Conservation (phyloP, 2,797 vertebrate species). For the Heliangelus exortis region DNA sequence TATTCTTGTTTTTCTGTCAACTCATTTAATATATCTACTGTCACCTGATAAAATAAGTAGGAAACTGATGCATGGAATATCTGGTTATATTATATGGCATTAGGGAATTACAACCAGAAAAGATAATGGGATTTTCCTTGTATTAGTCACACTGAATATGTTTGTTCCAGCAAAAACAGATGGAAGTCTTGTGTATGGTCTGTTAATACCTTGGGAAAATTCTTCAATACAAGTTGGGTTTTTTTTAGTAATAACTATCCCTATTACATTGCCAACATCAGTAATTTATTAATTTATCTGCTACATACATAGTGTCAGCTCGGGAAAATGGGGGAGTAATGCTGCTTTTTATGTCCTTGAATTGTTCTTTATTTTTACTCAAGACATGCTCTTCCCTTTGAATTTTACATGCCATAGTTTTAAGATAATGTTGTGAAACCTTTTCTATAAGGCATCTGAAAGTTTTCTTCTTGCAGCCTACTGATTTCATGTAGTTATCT, state of each 20-base stretch:
- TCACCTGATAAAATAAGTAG: slow-evolving; percentile 36
- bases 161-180: slow-evolving; percentile 70
- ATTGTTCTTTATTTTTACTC: neutral
- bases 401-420: neutral
- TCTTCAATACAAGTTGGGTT: slow-evolving; percentile 34
- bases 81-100: neutral
- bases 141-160: slow-evolving; percentile 57
- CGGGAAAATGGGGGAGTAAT: neutral
- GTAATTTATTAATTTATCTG: slow-evolving; percentile 47
- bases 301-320: neutral
- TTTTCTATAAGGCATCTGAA: neutral
- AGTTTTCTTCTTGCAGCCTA: neutral
- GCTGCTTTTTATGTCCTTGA: neutral
- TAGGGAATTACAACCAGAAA: slow-evolving; percentile 40
- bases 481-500: neutral
- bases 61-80: slow-evolving; percentile 43
- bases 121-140: slow-evolving; percentile 66
- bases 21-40: slow-evolving; percentile 10
- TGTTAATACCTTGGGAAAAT: slow-evolving; percentile 60
- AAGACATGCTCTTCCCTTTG: neutral
- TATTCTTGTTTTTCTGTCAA: neutral
- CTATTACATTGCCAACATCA: slow-evolving; percentile 22
- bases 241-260: slow-evolving; percentile 20
- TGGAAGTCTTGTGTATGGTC: slow-evolving; percentile 56
- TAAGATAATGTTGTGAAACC: neutral